Conservation (phyloP, 30 jellyfish, hydroid and myxozoan species). For the Cassiopea andromeda region DNA sequence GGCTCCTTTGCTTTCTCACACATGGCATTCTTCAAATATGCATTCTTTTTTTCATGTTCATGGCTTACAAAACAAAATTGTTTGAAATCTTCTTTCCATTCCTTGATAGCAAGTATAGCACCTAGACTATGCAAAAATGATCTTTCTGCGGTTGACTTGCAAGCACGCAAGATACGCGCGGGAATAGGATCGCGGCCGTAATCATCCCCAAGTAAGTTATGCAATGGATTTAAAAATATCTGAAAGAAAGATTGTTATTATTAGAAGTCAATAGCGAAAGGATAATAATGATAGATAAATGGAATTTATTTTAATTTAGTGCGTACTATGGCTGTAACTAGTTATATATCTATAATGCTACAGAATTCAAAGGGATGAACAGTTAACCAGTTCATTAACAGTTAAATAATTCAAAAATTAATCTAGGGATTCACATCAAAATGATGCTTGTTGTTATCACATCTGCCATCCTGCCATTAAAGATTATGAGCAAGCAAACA, state of each 20-base stretch:
- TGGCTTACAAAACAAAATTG: constrained; percentile 22
- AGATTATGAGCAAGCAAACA: too few species aligned
- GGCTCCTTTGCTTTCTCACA: neutral
- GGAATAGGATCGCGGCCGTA: constrained; percentile 67
- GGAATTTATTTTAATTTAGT: too few species aligned
- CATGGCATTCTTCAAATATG: neutral
- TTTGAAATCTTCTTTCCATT: constrained; percentile 70
- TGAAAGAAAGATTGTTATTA: constrained; percentile 20
- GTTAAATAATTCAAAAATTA: too few species aligned
- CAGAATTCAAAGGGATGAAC: too few species aligned
- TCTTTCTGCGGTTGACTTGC: constrained; percentile 20
- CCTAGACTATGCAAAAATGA: constrained; percentile 79
- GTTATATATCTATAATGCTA: too few species aligned
- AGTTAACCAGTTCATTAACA: too few species aligned
- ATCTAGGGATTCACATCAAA: too few species aligned
- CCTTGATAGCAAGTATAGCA: constrained; percentile 38
- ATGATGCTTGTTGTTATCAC: too few species aligned
- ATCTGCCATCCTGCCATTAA: too few species aligned
- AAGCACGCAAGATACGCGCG: constrained; percentile 42
- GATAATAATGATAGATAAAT: too few species aligned
- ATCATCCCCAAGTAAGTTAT: constrained; percentile 64
- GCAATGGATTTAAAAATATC: constrained; percentile 74
- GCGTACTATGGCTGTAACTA: too few species aligned
- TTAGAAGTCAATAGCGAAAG: too few species aligned
- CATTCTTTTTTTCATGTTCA: neutral